These are phyloP conservation scores for Ambastaia sidthimunki DNA, from an alignment of 2,797 vertebrate species.

Conservation along the genomic window DNA sequence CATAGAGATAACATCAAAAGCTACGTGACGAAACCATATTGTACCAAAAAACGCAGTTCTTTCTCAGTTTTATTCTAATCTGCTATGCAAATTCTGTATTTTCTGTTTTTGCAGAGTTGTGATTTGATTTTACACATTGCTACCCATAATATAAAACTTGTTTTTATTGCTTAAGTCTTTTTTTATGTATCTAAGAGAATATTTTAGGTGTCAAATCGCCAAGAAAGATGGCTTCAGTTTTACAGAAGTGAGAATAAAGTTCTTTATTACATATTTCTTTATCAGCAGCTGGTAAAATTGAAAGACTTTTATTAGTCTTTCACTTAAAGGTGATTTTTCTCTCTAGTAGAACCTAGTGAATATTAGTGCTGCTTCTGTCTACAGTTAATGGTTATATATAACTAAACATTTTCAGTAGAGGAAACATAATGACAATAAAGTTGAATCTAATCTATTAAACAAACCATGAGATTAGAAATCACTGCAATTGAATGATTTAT, in stretches of 20 bases:
- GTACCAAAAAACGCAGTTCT: slow-evolving; percentile 87
- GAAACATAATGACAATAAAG: no score
- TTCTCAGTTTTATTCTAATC: slow-evolving; percentile 85
- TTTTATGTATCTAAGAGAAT: slow-evolving; percentile 78
- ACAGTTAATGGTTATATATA: slow-evolving; percentile 68
- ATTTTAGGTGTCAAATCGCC: slow-evolving; percentile 84
- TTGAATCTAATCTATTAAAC: no score
- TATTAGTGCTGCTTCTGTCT: slow-evolving; percentile 90
- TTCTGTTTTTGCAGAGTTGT: slow-evolving; percentile 74
- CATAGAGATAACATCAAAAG: slow-evolving; percentile 82
- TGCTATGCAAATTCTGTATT: slow-evolving; percentile 95
- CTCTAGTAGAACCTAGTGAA: slow-evolving; percentile 93
- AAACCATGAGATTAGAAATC: slow-evolving; percentile 57
- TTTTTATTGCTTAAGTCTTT: slow-evolving; percentile 83
- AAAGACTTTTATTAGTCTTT: slow-evolving; percentile 81
- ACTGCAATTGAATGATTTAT: slow-evolving; percentile 50
- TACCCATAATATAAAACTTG: slow-evolving; percentile 86
- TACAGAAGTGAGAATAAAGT: slow-evolving; percentile 80
- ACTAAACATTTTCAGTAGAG: slow-evolving; percentile 59
- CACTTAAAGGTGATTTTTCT: slow-evolving; percentile 79
- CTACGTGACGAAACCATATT: slow-evolving; percentile 82
- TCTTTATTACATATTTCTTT: slow-evolving; percentile 84
- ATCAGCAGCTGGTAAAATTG: slow-evolving; percentile 78
- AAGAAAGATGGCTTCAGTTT: slow-evolving; percentile 81
- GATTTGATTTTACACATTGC: slow-evolving; percentile 82